Base-by-base conservation (phyloP, 2,888 invertebrate species). In the Philhelius pedissequus region DNA sequence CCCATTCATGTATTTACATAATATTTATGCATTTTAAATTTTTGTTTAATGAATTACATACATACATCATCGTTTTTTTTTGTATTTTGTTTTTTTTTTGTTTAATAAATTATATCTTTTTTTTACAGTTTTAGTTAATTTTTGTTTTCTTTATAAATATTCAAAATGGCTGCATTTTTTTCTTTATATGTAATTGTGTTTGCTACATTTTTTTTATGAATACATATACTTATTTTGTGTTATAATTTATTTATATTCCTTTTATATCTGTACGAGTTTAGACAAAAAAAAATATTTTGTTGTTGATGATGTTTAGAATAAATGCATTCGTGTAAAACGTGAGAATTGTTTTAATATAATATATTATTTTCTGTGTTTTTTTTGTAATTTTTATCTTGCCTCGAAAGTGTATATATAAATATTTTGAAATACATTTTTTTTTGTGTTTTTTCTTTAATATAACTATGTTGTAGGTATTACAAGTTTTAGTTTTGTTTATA, bases 341-440 rank as follows among this genome's bases (percentile, higher is more conserved):
- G 81, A 78, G 77, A 82, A 86, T 56, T 38, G 38, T 62, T 75
- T 70, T 60, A 27, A 20, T 50, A 64, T 71, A 62, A 38, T 58
- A 22, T 45, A 58, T 52, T 30, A 27, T 52, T 66, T 66, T 76
- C 66, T 58, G 52, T 48, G 11, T 64, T 60, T 38, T 75, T 54
- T 69, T 80, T 50, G 62, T 56, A 68, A 50, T 58, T 80, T 58
- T 70, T 58, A 80, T 87, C 48, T 76, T 86, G 78, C 80, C 15
- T 76, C 75, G 75, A 84, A 84, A 84, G 80, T 84, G 80, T 77
- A 78, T 86, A 78, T 86, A 86, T 86, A 82, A 82, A 86, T 86
- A 82, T 82, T 70, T 78, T 45, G 77, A 86, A 74, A 77, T 86
- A 83, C 66, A 71, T 70, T 87, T 50, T 84, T 48, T 62, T 50